These are phyloP conservation scores for Leucoraja erinaceus DNA, from an alignment of 2,113 vertebrate genomes.

Conservation along the genomic window DNA sequence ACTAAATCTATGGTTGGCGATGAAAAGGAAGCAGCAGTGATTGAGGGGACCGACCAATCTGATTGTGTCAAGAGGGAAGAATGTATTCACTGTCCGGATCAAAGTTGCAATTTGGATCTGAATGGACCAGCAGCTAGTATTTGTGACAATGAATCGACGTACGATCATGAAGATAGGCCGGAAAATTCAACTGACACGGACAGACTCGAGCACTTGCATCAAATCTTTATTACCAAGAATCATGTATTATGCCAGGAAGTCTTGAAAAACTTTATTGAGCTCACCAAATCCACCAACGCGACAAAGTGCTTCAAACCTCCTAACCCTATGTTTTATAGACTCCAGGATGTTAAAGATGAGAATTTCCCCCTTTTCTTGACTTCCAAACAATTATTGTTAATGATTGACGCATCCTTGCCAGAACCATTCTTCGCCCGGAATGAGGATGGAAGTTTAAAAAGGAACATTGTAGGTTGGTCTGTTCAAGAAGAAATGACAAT, in stretches of 20 bases:
- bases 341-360: slow-evolving; percentile 66
- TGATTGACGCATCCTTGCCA: slow-evolving; percentile 66
- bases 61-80: slow-evolving; percentile 37
- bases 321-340: slow-evolving; percentile 55
- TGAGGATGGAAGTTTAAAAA: slow-evolving; percentile 67
- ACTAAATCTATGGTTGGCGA: slow-evolving; percentile 41
- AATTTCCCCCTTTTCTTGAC: slow-evolving; percentile 68
- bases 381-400: slow-evolving; percentile 61
- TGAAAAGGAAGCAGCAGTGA: slow-evolving; percentile 25
- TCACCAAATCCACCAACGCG: slow-evolving; percentile 63
- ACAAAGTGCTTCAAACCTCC: slow-evolving; percentile 62
- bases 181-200: background rate
- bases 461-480: slow-evolving; percentile 60
- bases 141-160: slow-evolving; percentile 37
- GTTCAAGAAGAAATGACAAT: slow-evolving; percentile 54
- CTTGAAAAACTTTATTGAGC: slow-evolving; percentile 67
- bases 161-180: fast-evolving
- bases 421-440: slow-evolving; percentile 66
- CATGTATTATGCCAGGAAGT: slow-evolving; percentile 68
- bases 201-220: slow-evolving; percentile 62
- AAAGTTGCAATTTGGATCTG: background rate
- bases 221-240: slow-evolving; percentile 71
- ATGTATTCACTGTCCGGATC: background rate
- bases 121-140: background rate
- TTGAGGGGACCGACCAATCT: slow-evolving; percentile 37